Conservation (phyloP, 2,888 invertebrate genomes). For the Hirtodrosophila duncani region DNA sequence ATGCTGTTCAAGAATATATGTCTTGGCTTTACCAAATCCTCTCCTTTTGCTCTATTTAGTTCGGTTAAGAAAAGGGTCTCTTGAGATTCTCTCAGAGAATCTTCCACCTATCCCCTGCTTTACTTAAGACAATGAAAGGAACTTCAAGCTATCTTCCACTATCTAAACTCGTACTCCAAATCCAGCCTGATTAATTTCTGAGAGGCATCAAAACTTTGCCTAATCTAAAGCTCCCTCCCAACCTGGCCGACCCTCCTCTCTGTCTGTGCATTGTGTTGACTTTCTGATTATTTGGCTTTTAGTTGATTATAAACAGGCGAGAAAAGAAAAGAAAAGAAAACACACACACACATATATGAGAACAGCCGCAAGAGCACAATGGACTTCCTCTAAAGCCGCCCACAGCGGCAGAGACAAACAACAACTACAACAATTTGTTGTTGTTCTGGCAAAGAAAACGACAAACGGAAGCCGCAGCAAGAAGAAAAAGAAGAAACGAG, state of each 20-base stretch:
- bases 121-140: too few relatives aligned
- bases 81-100: too few relatives aligned
- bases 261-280: conserved; percentile 49
- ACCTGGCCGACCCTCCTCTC: background rate
- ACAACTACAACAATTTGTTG: conserved; percentile 19
- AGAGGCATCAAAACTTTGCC: too few relatives aligned
- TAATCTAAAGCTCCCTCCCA: conserved; percentile 18
- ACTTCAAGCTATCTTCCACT: too few relatives aligned
- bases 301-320: conserved; percentile 59
- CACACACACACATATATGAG: conserved; percentile 1
- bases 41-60: too few relatives aligned
- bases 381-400: conserved; percentile 15
- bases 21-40: too few relatives aligned
- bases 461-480: conserved; percentile 50
- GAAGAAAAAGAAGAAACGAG: too few relatives aligned
- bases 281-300: conserved; percentile 67
- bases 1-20: too few relatives aligned
- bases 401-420: conserved; percentile 36
- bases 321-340: conserved; percentile 9
- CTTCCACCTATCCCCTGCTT: too few relatives aligned
- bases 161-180: too few relatives aligned
- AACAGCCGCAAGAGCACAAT: conserved; percentile 36
- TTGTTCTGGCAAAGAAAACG: conserved; percentile 26
- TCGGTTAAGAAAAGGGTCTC: too few relatives aligned
- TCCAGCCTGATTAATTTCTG: too few relatives aligned